Base-by-base conservation (phyloP, 2,888 invertebrate genomes). In the Electrophaes corylata region DNA sequence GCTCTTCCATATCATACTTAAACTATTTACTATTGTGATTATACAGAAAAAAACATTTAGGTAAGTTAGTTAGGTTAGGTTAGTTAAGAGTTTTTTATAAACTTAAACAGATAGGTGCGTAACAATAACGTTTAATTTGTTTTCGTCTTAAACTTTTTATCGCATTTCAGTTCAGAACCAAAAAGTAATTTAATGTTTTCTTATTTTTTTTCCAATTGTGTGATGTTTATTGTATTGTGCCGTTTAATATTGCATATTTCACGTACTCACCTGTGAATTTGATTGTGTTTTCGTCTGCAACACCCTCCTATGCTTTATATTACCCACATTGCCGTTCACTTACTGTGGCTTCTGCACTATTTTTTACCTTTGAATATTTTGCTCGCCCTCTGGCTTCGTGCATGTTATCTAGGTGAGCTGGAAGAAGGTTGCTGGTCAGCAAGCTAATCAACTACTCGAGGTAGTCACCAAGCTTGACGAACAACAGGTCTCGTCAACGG, bases 381-480 rank as follows among this genome's bases (percentile, higher is more conserved):
- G 70, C 67, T 10, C 64, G 64, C 56, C 66, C 67, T 59, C 68
- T 79, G 66, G 80, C 70, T 79, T 64, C 45, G 53, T 74, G 64
- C 62, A 65, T 65, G 70, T 64, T 59, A 56, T 66, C 50, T 73
- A 92, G 88, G 93, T 93, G 64, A 93, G 92, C 76, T 95, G 95
- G 95, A 94, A 93, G 88, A 94, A 93, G 83, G 82, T 94, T 66
- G 93, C 94, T 49, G 93, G 93, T 67, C 93, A 91, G 51, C 92
- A 93, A 62, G 92, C 94, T 67, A 93, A 92, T 73, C 94, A 93
- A 83, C 91, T 95, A 69, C 85, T 93, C 82, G 94, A 95, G 73
- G 93, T 95, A 83, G 94, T 95, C 75, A 93, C 93, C 80, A 93
- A 93, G 83, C 87, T 93, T 89, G 93, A 93, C 83, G 93, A 93